Evolutionary conservation across 92 coral and sea anemone species (phyloP).

Genomic region (Ricordea florida): DNA sequence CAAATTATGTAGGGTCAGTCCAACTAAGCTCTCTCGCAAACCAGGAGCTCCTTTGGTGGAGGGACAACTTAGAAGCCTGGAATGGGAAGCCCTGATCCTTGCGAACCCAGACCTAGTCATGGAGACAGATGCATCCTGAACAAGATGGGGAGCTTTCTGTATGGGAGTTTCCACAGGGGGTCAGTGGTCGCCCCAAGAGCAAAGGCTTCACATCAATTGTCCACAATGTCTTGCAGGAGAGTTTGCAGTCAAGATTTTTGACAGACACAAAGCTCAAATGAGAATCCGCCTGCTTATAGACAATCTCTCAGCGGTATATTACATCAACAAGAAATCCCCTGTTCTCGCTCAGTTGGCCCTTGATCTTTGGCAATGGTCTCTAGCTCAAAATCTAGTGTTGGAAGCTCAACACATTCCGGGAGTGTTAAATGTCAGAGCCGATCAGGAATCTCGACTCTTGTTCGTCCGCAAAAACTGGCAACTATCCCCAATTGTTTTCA

Average conservation of each 20-base stretch:
- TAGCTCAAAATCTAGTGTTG: conserved; percentile 6
- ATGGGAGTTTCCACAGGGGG: conserved; percentile 43
- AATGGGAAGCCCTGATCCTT: conserved; percentile 45
- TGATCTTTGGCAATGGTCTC: conserved; percentile 46
- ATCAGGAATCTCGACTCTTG: conserved; percentile 37
- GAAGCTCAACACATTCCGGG: conserved; percentile 48
- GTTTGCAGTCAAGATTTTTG: conserved; percentile 40
- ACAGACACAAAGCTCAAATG: conserved; percentile 17
- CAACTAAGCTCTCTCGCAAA: conserved; percentile 28
- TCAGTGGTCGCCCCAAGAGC: conserved; percentile 41
- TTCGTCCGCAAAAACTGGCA: conserved; percentile 28
- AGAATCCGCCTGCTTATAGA: background rate
- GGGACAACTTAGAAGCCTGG: conserved; percentile 65
- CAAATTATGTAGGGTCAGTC: conserved; percentile 2
- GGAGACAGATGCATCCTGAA: conserved; percentile 67
- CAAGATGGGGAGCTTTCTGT: conserved; percentile 60
- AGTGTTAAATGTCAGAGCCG: conserved; percentile 39
- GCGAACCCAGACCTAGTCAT: conserved; percentile 42
- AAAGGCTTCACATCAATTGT: conserved; percentile 47
- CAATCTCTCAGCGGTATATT: conserved; percentile 19
- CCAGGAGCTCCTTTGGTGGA: conserved; percentile 61
- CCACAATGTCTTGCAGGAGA: conserved; percentile 57
- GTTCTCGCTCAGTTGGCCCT: conserved; percentile 33
- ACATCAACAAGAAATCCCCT: conserved; percentile 43
- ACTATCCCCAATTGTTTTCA: conserved; percentile 29